phyloP scores from a whole-genome alignment of 2,113 vertebrate species.

The Xenopus tropicalis region UCB_Xtro_10.0 CM004448.2:90307001-90307500 shows the following conservation, averaged over 20 bases:
- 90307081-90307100: constrained; percentile 2
- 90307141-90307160: constrained; percentile 36
- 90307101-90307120: constrained; percentile 7
- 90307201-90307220: constrained; percentile 33
- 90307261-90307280: constrained; percentile 45
- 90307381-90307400: not conserved
- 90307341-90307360: constrained; percentile 25
- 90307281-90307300: constrained; percentile 45
- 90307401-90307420: not conserved
- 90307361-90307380: not conserved
- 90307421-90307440: not conserved
- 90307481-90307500: not conserved
- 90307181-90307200: constrained; percentile 39
- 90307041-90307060: constrained; percentile 18
- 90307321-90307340: constrained; percentile 33
- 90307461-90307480: not conserved
- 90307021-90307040: constrained; percentile 33
- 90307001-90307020: constrained; percentile 37
- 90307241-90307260: constrained; percentile 42
- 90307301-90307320: constrained; percentile 43
- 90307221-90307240: constrained; percentile 30
- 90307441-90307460: not conserved
- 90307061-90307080: constrained; percentile 13
- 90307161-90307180: constrained; percentile 28
- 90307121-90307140: constrained; percentile 37